Evolutionary conservation across 2,888 invertebrate genomes (phyloP).

Genomic region (Caenorhabditis drosophilae): DNA sequence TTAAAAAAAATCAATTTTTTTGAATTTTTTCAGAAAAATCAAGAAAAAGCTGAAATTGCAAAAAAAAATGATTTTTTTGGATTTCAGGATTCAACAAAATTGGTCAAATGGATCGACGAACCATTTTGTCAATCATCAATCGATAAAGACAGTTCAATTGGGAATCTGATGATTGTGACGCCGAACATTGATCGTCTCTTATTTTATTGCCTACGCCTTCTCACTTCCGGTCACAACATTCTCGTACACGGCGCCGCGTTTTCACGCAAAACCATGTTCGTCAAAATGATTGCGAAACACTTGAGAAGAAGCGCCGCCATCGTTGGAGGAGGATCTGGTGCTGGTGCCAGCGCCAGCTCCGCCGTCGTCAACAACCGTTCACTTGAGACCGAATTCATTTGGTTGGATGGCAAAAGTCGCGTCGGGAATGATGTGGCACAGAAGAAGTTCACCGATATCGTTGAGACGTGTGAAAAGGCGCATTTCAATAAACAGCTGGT

Average conservation of each 20-base stretch:
- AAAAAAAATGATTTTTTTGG: background rate
- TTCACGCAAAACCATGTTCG: constrained; percentile 55
- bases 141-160: constrained; percentile 47
- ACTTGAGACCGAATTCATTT: constrained; percentile 36
- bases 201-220: constrained; percentile 44
- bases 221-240: constrained; percentile 44
- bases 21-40: too few species aligned
- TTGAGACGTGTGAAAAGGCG: constrained; percentile 26
- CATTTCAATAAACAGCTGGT: constrained; percentile 27
- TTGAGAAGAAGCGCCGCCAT: constrained; percentile 6
- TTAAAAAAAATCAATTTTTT: too few species aligned
- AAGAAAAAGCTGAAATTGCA: too few species aligned
- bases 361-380: too few species aligned
- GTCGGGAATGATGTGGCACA: constrained; percentile 52
- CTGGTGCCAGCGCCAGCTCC: too few species aligned
- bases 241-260: constrained; percentile 52
- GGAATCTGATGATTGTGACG: constrained; percentile 47
- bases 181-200: constrained; percentile 55
- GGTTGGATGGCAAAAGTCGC: constrained; percentile 48
- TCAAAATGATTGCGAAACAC: constrained; percentile 42
- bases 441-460: constrained; percentile 39
- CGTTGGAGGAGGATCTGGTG: too few species aligned
- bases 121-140: constrained; percentile 44
- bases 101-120: constrained; percentile 48
- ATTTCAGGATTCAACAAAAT: constrained; percentile 15